Evolutionary conservation across 2,113 vertebrate species (phyloP).

Genomic region (Himantopus leucocephalus): DNA sequence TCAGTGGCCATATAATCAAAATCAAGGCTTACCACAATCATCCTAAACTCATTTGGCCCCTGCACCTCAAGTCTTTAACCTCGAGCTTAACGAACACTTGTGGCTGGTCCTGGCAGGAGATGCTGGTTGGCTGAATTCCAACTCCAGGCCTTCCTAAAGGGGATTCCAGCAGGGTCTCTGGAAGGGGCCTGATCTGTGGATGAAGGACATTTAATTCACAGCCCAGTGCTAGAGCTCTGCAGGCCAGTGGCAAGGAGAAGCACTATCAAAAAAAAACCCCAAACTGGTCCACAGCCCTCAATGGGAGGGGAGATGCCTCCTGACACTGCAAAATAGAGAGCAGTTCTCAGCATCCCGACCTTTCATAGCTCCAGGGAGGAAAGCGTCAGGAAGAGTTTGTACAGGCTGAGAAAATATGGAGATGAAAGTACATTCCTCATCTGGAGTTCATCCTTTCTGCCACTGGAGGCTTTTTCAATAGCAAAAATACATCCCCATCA

Average conservation of each 20-base stretch:
- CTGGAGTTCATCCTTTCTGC: conserved; percentile 7
- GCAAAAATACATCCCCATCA: conserved; percentile 21
- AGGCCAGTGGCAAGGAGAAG: not conserved
- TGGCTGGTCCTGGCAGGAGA: not conserved
- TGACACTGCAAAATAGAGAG: not conserved
- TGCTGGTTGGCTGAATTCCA: not conserved
- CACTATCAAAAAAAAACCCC: not conserved
- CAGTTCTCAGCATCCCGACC: not conserved
- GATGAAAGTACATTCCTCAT: conserved; percentile 34
- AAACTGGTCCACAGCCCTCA: not conserved
- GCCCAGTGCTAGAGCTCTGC: not conserved
- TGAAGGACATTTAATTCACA: not conserved
- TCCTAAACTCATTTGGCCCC: not conserved
- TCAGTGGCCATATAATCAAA: not conserved
- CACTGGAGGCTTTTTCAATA: conserved; percentile 1
- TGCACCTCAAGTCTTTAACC: not conserved
- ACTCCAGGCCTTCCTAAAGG: not conserved
- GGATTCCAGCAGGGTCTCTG: not conserved
- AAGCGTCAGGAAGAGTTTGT: not conserved
- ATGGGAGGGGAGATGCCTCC: not conserved
- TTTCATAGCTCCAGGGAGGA: not conserved
- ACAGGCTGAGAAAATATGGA: conserved; percentile 7
- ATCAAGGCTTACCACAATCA: not conserved
- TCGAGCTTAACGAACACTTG: not conserved
- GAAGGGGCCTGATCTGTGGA: not conserved